Base-by-base conservation (phyloP, 2,113 vertebrate species). In the Chascanopsetta lugubris region DNA sequence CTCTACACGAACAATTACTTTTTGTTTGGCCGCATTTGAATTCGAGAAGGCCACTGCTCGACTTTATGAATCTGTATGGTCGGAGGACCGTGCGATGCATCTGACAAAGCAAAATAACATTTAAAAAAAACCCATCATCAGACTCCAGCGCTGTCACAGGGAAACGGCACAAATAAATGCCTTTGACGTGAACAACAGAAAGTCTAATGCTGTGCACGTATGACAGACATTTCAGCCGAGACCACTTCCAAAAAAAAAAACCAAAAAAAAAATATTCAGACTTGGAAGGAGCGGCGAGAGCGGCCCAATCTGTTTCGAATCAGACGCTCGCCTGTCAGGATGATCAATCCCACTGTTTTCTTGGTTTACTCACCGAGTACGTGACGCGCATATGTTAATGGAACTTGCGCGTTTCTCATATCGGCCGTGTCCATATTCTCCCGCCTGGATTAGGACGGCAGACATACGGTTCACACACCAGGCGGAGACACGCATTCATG, bases 351-450 rank as follows among this genome's bases (percentile, higher is more conserved):
- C 3, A 83, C 53, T 61, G 63, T 80, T 77, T 74, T 71, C 75
- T 68, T 76, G 64, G 73, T 86, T 85, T 77, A 69, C 61, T 84
- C 63, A 51, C 49, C 0, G 48, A 47, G 55, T 83, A 76, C 60
- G 60, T 76, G 76, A 83, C 62, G 58, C 36, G 70, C 75, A 82
- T 85, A 83, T 80, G 80, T 72, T 84, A 82, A 82, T 75, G 50
- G 69, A 85, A 84, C 70, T 85, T 77, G 63, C 51, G 66, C 36
- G 8, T 43, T 73, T 63, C 83, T 75, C 75, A 64, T 84, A 79
- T 85, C 57, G 32, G 80, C 15, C 42, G 34, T 42, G 63, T 82
- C 69, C 75, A 83, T 78, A 77, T 84, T 85, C 68, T 82, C 69
- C 75, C 36, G 66, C 65, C 75, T 77, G 64, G 78, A 77, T 85